phyloP scores from a whole-genome alignment of 2,888 invertebrate species.

The Aphrophora alni region DNA sequence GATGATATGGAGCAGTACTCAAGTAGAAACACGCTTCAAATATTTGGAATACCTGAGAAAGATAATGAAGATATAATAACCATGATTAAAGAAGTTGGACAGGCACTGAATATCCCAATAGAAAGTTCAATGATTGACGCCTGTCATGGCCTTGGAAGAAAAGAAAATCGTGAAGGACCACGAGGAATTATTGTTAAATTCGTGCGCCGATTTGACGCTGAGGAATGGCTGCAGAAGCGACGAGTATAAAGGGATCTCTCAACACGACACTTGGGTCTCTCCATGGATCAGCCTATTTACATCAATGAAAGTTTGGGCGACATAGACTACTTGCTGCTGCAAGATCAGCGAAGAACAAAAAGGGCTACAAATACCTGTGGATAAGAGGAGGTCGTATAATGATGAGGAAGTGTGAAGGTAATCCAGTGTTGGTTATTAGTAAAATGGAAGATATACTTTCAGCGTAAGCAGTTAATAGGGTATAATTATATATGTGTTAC shows the following conservation, averaged over 20 bases:
- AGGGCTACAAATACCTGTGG: too few relatives aligned
- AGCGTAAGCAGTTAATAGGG: too few relatives aligned
- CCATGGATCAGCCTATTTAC: slow-evolving; percentile 2
- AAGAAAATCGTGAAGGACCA: not conserved
- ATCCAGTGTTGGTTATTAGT: too few relatives aligned
- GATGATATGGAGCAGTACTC: too few relatives aligned
- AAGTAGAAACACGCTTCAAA: too few relatives aligned
- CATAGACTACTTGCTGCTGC: not conserved
- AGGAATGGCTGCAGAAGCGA: slow-evolving; percentile 1
- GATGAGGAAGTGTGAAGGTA: too few relatives aligned
- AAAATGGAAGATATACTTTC: too few relatives aligned
- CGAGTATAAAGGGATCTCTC: slow-evolving; percentile 10
- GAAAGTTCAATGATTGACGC: not conserved
- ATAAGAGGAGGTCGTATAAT: too few relatives aligned
- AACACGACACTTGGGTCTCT: not conserved
- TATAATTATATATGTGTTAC: not conserved
- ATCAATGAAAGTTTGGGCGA: slow-evolving; percentile 11
- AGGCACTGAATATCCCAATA: too few relatives aligned
- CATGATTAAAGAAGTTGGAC: too few relatives aligned
- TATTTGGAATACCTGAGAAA: too few relatives aligned
- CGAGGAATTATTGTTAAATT: slow-evolving; percentile 22
- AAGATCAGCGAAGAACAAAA: not conserved
- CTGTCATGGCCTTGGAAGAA: not conserved
- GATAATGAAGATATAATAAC: too few relatives aligned
- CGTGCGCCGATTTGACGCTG: not conserved